Conservation (phyloP, 2,888 invertebrate genomes). For the Tetanocera ferruginea region DNA sequence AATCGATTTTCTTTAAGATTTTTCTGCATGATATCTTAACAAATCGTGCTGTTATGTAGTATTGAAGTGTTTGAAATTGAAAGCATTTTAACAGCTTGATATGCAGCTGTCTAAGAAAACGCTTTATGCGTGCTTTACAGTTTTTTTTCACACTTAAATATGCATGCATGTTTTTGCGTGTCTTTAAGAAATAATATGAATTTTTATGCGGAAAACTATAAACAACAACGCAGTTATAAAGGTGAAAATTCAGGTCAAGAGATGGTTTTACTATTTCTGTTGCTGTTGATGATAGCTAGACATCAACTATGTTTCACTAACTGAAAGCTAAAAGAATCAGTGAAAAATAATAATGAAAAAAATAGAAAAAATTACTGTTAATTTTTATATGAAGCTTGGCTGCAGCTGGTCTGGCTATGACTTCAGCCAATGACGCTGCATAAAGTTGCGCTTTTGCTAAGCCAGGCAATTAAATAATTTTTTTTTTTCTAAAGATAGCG, state of each 20-base stretch:
- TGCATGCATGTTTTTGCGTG: background rate
- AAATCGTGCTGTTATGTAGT: background rate
- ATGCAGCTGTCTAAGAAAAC: background rate
- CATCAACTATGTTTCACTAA: background rate
- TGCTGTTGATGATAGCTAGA: background rate
- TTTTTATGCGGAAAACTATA: background rate
- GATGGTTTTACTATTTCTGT: background rate
- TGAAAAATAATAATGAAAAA: background rate
- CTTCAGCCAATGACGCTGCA: constrained; percentile 16
- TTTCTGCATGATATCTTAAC: background rate
- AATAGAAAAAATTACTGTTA: background rate
- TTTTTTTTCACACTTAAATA: background rate
- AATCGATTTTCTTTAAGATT: too few species aligned
- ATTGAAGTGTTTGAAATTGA: background rate
- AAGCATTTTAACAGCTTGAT: background rate
- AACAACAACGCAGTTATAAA: background rate
- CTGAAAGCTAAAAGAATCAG: background rate
- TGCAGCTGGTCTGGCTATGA: background rate
- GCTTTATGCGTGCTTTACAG: background rate
- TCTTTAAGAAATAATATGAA: background rate
- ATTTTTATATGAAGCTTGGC: background rate
- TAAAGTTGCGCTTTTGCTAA: background rate
- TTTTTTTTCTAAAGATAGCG: background rate
- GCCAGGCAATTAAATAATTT: background rate
- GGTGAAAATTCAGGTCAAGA: constrained; percentile 9